These are phyloP conservation scores for Rousettus madagascariensis DNA, from an alignment of 2,797 vertebrate genomes.

Conservation along the genomic window DNA sequence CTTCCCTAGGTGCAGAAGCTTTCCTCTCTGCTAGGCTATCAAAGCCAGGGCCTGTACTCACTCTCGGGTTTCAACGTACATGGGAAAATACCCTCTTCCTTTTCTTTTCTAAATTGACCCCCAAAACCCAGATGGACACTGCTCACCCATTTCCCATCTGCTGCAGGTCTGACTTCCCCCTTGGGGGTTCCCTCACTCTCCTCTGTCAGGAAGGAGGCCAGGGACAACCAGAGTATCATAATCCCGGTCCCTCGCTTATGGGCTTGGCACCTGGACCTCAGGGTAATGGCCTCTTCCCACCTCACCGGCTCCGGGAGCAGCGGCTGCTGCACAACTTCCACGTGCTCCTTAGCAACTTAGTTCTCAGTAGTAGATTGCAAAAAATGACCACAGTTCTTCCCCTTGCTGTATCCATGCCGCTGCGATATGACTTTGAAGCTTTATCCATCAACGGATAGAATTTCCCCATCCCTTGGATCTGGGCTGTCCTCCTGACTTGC, in stretches of 20 bases:
- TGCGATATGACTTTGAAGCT: neutral
- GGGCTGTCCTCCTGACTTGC: neutral
- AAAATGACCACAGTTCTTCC: neutral
- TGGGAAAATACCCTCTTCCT: neutral
- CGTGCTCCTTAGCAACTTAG: neutral
- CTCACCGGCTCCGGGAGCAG: neutral
- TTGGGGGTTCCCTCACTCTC: neutral
- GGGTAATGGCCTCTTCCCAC: neutral
- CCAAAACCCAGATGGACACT: neutral
- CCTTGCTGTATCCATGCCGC: neutral
- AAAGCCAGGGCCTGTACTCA: neutral
- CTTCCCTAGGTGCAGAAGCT: neutral
- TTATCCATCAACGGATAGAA: neutral
- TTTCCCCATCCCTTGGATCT: neutral
- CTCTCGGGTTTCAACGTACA: neutral
- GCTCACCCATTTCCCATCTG: neutral
- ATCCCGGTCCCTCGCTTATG: neutral
- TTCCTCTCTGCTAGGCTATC: neutral
- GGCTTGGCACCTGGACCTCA: neutral
- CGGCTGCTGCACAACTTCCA: neutral
- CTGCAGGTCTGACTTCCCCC: neutral
- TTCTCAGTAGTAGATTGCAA: neutral
- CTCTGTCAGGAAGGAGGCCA: neutral
- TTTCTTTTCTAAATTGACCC: neutral
- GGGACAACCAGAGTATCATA: neutral